These are phyloP conservation scores for Dermochelys coriacea DNA, from an alignment of 2,797 vertebrate genomes.

Conservation along the genomic window DNA sequence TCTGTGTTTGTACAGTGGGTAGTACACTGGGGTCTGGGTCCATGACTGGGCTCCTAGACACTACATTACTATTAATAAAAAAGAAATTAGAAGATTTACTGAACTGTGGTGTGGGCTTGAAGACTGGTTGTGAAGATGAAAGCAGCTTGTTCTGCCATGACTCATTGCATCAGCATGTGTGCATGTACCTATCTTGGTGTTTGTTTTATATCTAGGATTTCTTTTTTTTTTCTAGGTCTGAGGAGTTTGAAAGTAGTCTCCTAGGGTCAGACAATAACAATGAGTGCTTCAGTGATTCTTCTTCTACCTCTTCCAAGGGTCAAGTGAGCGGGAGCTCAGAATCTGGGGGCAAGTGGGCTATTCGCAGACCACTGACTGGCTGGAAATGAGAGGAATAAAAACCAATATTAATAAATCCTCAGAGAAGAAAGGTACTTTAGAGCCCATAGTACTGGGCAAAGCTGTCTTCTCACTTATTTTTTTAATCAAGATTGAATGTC, in stretches of 20 bases:
- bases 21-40: not conserved
- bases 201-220: not conserved
- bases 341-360: conserved; percentile 47
- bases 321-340: conserved; percentile 56
- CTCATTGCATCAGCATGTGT: not conserved
- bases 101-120: not conserved
- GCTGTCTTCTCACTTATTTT: not conserved
- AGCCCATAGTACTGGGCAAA: not conserved
- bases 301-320: conserved; percentile 49
- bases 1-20: not conserved
- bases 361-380: conserved; percentile 76
- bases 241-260: conserved; percentile 68
- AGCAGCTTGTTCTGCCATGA: not conserved
- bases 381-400: conserved; percentile 80
- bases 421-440: conserved; percentile 45
- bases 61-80: not conserved
- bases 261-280: conserved; percentile 35
- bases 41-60: not conserved
- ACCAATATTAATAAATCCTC: not conserved
- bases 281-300: conserved; percentile 60
- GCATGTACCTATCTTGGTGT: not conserved
- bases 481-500: not conserved
- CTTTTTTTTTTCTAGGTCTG: conserved; percentile 55
- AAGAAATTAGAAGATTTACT: not conserved
- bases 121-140: not conserved